phyloP scores from a whole-genome alignment of 1,140 invertebrate species.

The Homalodisca vitripennis region DNA sequence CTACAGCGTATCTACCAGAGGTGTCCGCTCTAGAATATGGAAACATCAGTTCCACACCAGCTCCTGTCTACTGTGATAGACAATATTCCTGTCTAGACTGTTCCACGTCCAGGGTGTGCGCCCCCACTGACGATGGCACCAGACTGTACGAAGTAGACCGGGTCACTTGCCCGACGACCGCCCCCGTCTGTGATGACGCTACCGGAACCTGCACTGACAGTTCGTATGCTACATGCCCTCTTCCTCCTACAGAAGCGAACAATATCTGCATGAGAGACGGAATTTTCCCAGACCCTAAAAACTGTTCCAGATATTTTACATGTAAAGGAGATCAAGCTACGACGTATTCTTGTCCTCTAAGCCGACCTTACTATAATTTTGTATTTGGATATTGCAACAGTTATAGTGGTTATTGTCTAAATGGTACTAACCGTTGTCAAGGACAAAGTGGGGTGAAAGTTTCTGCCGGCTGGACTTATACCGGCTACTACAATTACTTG shows the following conservation, averaged over 20 bases:
- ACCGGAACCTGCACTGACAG: not conserved
- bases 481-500: not conserved
- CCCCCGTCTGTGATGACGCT: not conserved
- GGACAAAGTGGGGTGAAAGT: not conserved
- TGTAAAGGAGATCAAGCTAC: not conserved
- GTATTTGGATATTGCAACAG: not conserved
- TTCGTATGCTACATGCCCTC: not conserved
- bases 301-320: not conserved
- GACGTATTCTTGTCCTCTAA: not conserved
- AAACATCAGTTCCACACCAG: too few species aligned
- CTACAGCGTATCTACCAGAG: too few species aligned
- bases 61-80: not conserved
- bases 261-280: not conserved
- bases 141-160: not conserved
- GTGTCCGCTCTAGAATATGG: too few species aligned
- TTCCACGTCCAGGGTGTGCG: not conserved
- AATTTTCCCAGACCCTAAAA: not conserved
- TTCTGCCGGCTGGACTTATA: not conserved
- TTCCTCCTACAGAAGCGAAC: not conserved
- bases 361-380: not conserved
- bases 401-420: not conserved
- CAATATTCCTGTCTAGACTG: not conserved
- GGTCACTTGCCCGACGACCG: not conserved
- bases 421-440: not conserved
- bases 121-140: not conserved